Conservation (phyloP, 2,888 invertebrate species). For the Sialis fuliginosa region DNA sequence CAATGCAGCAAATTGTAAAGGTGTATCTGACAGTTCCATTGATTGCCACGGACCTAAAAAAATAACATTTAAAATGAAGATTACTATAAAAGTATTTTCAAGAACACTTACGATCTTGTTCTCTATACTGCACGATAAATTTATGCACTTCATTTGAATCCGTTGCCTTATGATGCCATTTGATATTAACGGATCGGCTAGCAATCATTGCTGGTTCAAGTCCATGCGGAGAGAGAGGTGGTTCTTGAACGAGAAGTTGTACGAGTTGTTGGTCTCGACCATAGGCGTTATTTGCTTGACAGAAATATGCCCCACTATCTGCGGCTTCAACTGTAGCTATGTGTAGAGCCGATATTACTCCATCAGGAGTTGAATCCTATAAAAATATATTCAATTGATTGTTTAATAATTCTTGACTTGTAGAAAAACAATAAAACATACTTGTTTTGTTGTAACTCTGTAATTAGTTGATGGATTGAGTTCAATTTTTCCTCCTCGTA, state of each 20-base stretch:
- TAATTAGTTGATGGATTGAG: slow-evolving; percentile 55
- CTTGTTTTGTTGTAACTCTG: slow-evolving; percentile 26
- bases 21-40: slow-evolving; percentile 43
- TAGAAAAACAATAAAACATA: too few relatives aligned
- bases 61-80: neutral
- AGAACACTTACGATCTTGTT: slow-evolving; percentile 34
- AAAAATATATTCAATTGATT: slow-evolving; percentile 19
- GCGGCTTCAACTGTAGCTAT: slow-evolving; percentile 47
- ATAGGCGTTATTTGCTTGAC: slow-evolving; percentile 58
- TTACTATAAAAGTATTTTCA: neutral
- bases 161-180: slow-evolving; percentile 52
- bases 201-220: slow-evolving; percentile 50
- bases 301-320: slow-evolving; percentile 62
- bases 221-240: slow-evolving; percentile 49
- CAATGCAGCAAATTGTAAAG: slow-evolving; percentile 38
- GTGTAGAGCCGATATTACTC: slow-evolving; percentile 51
- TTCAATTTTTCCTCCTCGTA: slow-evolving; percentile 48
- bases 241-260: slow-evolving; percentile 56
- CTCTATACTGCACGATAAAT: slow-evolving; percentile 49
- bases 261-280: slow-evolving; percentile 54
- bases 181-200: slow-evolving; percentile 54
- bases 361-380: slow-evolving; percentile 43
- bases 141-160: slow-evolving; percentile 54
- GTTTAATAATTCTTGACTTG: slow-evolving; percentile 7
- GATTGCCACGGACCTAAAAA: slow-evolving; percentile 42